Conservation (phyloP, 2,797 vertebrate species). For the Lagodon rhomboides region DNA sequence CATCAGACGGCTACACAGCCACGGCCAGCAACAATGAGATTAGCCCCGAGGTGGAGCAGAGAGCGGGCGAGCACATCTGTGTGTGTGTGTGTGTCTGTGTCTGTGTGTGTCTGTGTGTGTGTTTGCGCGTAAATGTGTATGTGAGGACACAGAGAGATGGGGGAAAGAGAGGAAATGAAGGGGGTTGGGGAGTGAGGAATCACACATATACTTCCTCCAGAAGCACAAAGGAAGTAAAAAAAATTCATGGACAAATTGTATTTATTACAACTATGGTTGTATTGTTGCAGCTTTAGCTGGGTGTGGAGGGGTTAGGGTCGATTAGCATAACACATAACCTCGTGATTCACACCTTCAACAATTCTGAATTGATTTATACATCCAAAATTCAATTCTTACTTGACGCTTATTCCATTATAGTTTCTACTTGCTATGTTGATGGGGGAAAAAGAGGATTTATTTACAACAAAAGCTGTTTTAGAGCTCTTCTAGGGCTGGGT, state of each 20-base stretch:
- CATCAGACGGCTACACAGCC: slow-evolving; percentile 85
- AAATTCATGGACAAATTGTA: background rate
- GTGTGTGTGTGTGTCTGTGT: slow-evolving; percentile 33
- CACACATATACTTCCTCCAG: slow-evolving; percentile 21
- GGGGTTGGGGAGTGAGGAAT: slow-evolving; percentile 10
- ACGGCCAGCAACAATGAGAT: slow-evolving; percentile 83
- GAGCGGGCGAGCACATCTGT: slow-evolving; percentile 55
- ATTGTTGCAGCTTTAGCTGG: background rate
- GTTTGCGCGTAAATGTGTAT: slow-evolving; percentile 17
- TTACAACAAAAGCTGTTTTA: background rate
- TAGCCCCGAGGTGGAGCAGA: slow-evolving; percentile 79
- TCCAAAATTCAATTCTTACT: background rate
- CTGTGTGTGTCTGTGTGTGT: slow-evolving; percentile 5
- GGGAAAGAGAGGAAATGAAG: slow-evolving; percentile 38
- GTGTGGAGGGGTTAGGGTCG: background rate
- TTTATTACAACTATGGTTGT: slow-evolving; percentile 1
- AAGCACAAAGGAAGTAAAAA: slow-evolving; percentile 23
- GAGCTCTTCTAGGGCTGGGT: background rate
- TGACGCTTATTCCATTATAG: background rate
- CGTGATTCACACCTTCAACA: background rate
- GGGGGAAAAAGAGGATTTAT: background rate
- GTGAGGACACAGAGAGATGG: slow-evolving; percentile 11
- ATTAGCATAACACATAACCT: background rate
- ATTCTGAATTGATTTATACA: background rate
- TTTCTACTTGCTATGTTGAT: background rate